These are phyloP conservation scores for Camponotus vicinus DNA, from an alignment of 1,140 invertebrate species.

Conservation along the genomic window DNA sequence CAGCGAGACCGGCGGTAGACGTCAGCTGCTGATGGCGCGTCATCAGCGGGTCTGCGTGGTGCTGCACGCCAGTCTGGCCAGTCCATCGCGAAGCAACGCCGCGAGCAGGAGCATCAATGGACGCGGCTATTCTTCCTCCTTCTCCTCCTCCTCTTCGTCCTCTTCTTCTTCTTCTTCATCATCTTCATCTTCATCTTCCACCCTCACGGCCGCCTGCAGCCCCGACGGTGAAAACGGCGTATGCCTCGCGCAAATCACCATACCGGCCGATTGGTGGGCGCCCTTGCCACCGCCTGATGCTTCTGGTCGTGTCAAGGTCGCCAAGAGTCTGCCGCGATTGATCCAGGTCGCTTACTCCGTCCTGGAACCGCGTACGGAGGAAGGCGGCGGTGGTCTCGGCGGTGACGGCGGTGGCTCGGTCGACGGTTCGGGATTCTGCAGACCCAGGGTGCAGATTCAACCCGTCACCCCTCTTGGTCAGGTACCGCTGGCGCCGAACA, in stretches of 20 bases:
- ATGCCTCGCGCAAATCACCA: constrained; percentile 93
- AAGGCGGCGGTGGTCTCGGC: constrained; percentile 82
- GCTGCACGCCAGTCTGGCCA: constrained; percentile 89
- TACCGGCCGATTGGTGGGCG: constrained; percentile 96
- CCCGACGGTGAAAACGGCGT: constrained; percentile 96
- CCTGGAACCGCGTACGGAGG: constrained; percentile 91
- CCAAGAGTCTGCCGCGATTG: constrained; percentile 89
- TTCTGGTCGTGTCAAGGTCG: constrained; percentile 85
- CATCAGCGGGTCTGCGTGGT: constrained; percentile 91
- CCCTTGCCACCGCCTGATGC: constrained; percentile 88
- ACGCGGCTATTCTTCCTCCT: constrained; percentile 60
- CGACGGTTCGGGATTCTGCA: constrained; percentile 86
- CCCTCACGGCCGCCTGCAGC: constrained; percentile 93
- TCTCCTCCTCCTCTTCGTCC: constrained; percentile 32
- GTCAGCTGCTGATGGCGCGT: constrained; percentile 85
- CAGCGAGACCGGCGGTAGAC: constrained; percentile 90
- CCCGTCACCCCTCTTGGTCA: constrained; percentile 90
- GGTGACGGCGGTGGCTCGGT: constrained; percentile 49
- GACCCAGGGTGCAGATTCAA: constrained; percentile 92
- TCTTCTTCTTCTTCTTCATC: constrained; percentile 78
- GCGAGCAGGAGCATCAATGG: constrained; percentile 55
- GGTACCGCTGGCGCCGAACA: constrained; percentile 91
- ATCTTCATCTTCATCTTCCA: constrained; percentile 68
- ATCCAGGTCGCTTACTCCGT: constrained; percentile 94
- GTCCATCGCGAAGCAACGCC: constrained; percentile 49